Conservation (phyloP, 2,113 vertebrate genomes). For the Rostratula benghalensis region DNA sequence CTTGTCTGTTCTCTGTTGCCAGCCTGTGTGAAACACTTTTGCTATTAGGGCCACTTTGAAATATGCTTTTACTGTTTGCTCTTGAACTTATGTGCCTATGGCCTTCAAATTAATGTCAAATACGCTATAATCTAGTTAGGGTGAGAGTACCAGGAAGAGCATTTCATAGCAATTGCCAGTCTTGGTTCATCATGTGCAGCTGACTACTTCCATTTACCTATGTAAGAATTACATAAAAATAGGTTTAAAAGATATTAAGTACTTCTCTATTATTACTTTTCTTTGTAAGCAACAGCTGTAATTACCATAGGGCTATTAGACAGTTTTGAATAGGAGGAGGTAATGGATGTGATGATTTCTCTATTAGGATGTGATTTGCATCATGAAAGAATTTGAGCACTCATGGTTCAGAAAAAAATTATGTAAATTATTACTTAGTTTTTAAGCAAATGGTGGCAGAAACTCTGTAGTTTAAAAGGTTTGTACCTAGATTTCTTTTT, state of each 20-base stretch:
- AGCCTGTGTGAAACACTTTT: neutral
- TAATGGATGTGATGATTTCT: constrained; percentile 12
- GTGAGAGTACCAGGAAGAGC: neutral
- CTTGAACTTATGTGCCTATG: constrained; percentile 2
- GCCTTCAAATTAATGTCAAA: constrained; percentile 45
- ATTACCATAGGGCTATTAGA: neutral
- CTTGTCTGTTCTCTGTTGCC: neutral
- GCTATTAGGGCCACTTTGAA: neutral
- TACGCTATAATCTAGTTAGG: neutral
- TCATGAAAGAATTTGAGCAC: neutral
- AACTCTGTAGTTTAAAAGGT: constrained; percentile 8
- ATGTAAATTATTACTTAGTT: neutral
- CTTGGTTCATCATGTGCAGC: neutral
- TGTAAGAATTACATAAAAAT: constrained; percentile 1
- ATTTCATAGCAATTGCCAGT: constrained; percentile 2
- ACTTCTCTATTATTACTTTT: neutral
- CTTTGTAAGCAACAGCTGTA: neutral
- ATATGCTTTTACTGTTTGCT: constrained; percentile 8
- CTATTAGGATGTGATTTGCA: neutral
- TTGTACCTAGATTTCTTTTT: neutral
- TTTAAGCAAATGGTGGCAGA: neutral
- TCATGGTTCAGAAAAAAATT: constrained; percentile 11
- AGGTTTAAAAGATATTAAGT: constrained; percentile 1
- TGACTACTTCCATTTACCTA: neutral
- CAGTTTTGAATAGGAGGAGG: neutral